Evolutionary conservation across 1,140 invertebrate species (phyloP).

Genomic region (Archivesica marissinica): DNA sequence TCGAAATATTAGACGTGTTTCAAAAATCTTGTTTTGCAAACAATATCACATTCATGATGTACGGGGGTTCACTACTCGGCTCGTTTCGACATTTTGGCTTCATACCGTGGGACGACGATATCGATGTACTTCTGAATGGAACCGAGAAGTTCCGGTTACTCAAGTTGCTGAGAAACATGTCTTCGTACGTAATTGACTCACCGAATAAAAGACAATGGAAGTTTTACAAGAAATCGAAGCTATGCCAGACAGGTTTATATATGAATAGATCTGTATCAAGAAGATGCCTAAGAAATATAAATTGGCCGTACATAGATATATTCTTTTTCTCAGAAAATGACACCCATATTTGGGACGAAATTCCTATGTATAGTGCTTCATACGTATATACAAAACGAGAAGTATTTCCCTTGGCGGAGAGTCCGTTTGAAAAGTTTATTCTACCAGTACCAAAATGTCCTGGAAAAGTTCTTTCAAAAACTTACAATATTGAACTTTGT

Average conservation of each 20-base stretch:
- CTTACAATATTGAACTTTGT: conserved; percentile 70
- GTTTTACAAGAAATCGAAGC: conserved; percentile 38
- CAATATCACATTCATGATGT: conserved; percentile 68
- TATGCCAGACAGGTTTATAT: neutral
- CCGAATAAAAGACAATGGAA: conserved; percentile 60
- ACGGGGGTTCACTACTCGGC: conserved; percentile 70
- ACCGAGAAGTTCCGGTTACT: conserved; percentile 34
- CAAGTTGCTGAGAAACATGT: conserved; percentile 16
- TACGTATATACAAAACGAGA: conserved; percentile 69
- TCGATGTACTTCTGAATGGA: conserved; percentile 69
- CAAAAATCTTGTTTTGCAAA: neutral
- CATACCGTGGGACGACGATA: conserved; percentile 76
- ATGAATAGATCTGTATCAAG: neutral
- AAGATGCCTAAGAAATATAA: neutral
- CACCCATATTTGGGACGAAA: conserved; percentile 77
- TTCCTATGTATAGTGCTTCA: conserved; percentile 58
- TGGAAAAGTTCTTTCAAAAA: conserved; percentile 61
- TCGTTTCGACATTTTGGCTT: conserved; percentile 71
- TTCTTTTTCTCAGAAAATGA: conserved; percentile 78
- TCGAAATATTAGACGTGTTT: conserved; percentile 54
- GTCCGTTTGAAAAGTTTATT: conserved; percentile 71
- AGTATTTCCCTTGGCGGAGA: conserved; percentile 74
- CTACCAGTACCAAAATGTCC: conserved; percentile 74
- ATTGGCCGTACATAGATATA: conserved; percentile 81
- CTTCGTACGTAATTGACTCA: conserved; percentile 9